Evolutionary conservation across 2,888 invertebrate genomes (phyloP), one percentile per base, ranked within the genome.

Genomic region (Fragum whitleyi): DNA sequence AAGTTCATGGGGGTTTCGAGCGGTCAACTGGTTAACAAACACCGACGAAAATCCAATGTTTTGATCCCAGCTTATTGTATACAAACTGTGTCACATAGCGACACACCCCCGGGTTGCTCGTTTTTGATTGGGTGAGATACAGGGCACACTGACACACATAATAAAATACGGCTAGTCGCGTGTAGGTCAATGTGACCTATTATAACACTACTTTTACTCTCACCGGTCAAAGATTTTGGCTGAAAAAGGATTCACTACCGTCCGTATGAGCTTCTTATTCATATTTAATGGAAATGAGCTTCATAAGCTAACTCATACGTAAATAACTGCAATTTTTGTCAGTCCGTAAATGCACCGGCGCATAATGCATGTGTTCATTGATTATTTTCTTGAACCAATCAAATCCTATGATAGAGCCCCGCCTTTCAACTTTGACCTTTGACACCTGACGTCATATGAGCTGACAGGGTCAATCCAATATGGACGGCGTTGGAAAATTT

Each of bases 381-480:
- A 62, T 36, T 62, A 62, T 36, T 28, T 32, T 62, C 28, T 19
- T 74, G 29, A 29, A 32, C 74, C 74, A 74, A 74, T 65, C 65
- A 65, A 19, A 74, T 6, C 28, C 1, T 53, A 36, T 28, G 9
- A 36, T 36, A 28, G 32, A 53, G 47, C 29, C 29, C 53, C 36
- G 74, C 47, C 74, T 51, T 14, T 39, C 1, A 62, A 3, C 74
- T 53, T 55, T 70, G 21, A 70, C 26, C 70, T 70, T 70, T 70
- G 55, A 70, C 42, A 42, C 28, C 29, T 74, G 74, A 74, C 74
- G 74, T 74, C 74, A 74, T 59, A 73, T 74, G 74, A 74, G 74
- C 59, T 74, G 74, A 74, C 53, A 29, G 65, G 61, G 74, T 62
- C 65, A 62, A 74, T 51, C 26, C 74, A 62, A 74, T 21, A 65